phyloP scores from a whole-genome alignment of 1,140 invertebrate species.

The Pollicipes pollicipes region DNA sequence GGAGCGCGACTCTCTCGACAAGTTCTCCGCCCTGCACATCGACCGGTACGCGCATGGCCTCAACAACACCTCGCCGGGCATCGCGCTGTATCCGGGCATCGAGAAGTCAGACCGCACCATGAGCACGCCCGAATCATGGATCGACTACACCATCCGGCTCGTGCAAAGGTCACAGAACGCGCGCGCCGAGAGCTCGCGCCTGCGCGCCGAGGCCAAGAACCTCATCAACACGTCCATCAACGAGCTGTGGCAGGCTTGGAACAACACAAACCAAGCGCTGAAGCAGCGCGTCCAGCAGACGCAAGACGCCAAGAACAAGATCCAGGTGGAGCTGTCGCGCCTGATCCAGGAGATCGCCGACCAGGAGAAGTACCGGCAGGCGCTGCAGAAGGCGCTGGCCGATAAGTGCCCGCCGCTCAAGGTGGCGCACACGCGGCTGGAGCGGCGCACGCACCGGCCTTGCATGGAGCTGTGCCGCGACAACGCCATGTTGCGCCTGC shows the following conservation, averaged over 20 bases:
- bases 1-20: conserved; percentile 71
- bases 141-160: conserved; percentile 61
- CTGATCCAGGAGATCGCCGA: conserved; percentile 59
- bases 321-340: conserved; percentile 43
- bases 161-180: conserved; percentile 63
- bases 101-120: conserved; percentile 74
- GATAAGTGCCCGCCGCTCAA: conserved; percentile 31
- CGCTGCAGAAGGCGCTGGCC: conserved; percentile 64
- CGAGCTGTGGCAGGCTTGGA: conserved; percentile 83
- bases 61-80: conserved; percentile 63
- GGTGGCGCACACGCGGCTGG: conserved; percentile 75
- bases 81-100: conserved; percentile 77
- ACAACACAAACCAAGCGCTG: conserved; percentile 59
- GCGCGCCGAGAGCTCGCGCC: conserved; percentile 55
- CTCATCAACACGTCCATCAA: conserved; percentile 59
- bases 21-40: conserved; percentile 69
- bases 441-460: conserved; percentile 61
- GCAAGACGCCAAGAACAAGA: conserved; percentile 65
- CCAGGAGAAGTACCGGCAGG: conserved; percentile 63
- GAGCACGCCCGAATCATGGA: conserved; percentile 66
- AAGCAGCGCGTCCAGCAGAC: conserved; percentile 54
- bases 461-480: conserved; percentile 78
- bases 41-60: conserved; percentile 72
- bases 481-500: conserved; percentile 37
- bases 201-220: conserved; percentile 57